Base-by-base conservation (phyloP, 2,113 vertebrate genomes). In the Puntigrus tetrazona region DNA sequence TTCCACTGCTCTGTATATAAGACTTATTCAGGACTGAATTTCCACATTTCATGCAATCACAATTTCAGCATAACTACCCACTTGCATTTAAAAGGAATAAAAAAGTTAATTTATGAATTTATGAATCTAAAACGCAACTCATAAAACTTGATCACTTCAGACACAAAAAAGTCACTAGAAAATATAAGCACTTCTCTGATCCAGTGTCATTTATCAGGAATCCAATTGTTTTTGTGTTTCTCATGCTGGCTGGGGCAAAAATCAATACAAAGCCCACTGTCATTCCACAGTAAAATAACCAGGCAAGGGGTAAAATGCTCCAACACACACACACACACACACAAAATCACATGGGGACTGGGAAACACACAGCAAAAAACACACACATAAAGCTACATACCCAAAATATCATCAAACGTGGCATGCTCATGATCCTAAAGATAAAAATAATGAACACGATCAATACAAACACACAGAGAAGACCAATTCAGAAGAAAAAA, bases 361-460 rank as follows among this genome's bases (percentile, higher is more conserved):
- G 55, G 7, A 83, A 50, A 78, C 29, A 81, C 22, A 86, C 55
- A 38, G n/a, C 36, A 69, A 38, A 3, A 69, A 38, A 69, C 20
- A 13, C 43, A 74, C 55, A 78, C 9, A 81, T 34, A 29, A 50
- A 82, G 31, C 47, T 85, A 93, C 97, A 1, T 94, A 99, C 98
- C 98, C 86, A 99, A 91, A 89, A 99, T 99, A 89, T 99, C 98
- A 87, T 99, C 97, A 75, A 99, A 99, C 5, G 97, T 98, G 2
- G 98, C 98, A 0, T 99, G 98, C 92, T 99, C 98, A 0, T 99
- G 98, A 90, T 99, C 98, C 98, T 99, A 86, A 65, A 82, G 74
- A 70, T 57, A 87, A n/a, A 80, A 45, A 76, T 18, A 87, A 36
- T 70, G 31, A 79, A 75, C 72, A 29, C 27, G 63, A 80, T 82